phyloP scores from a whole-genome alignment of 2,113 vertebrate genomes.

The Hippocampus zosterae region DNA sequence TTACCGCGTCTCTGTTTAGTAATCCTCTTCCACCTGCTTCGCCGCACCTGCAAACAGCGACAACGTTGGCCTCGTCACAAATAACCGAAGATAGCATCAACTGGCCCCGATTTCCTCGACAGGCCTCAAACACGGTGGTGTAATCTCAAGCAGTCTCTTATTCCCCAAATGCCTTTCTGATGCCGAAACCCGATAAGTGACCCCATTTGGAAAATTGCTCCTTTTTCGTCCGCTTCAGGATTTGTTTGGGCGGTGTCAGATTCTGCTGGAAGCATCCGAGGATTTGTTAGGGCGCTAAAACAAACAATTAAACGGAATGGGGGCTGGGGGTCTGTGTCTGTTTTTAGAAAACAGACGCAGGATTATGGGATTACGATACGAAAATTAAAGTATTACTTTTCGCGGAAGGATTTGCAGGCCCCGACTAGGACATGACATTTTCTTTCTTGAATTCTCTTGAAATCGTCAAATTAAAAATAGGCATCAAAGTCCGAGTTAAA shows the following conservation, averaged over 20 bases:
- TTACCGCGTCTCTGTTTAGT: not conserved
- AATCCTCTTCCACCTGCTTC: conserved; percentile 28
- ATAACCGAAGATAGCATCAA: conserved; percentile 28
- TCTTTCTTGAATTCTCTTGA: not conserved
- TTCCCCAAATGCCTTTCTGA: conserved; percentile 30
- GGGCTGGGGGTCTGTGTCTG: too few species aligned
- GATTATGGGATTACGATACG: not conserved
- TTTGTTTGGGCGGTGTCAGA: not conserved
- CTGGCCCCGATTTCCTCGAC: conserved; percentile 4
- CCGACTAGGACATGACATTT: not conserved
- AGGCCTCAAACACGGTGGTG: conserved; percentile 30
- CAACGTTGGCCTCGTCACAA: not conserved
- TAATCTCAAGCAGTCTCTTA: conserved; percentile 43
- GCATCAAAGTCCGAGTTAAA: too few species aligned
- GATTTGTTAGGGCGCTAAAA: not conserved
- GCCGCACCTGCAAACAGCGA: not conserved
- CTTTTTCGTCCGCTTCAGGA: conserved; percentile 3
- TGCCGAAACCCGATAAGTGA: conserved; percentile 34
- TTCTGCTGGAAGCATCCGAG: not conserved
- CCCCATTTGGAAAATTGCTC: conserved; percentile 37
- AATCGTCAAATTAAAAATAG: too few species aligned
- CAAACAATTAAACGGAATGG: conserved; percentile 5
- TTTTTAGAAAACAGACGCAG: not conserved
- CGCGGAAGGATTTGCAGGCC: too few species aligned
- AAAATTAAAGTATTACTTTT: not conserved